phyloP scores from a whole-genome alignment of 2,113 vertebrate genomes.

The Lepidiolamprologus cunningtoni region DNA sequence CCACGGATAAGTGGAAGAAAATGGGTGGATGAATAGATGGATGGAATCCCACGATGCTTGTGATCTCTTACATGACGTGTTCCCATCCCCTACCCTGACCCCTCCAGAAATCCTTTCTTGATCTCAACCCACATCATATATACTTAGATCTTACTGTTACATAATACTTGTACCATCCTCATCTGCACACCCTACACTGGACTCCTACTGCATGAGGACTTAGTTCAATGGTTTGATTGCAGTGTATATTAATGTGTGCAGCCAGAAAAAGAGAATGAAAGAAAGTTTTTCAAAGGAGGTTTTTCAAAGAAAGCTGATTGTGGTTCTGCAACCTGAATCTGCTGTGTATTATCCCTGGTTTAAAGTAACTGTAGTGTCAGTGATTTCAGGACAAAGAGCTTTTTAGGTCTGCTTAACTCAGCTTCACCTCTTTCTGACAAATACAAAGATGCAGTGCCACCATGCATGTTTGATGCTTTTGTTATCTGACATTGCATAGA shows the following conservation, averaged over 20 bases:
- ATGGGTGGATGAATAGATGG: neutral
- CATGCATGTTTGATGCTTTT: neutral
- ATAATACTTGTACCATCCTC: conserved; percentile 23
- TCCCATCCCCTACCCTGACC: neutral
- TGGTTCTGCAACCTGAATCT: conserved; percentile 18
- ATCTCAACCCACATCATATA: conserved; percentile 23
- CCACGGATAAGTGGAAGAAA: neutral
- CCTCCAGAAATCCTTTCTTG: neutral
- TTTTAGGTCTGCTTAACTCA: conserved; percentile 8
- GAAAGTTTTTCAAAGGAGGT: neutral
- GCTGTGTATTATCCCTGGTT: conserved; percentile 2
- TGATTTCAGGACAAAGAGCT: conserved; percentile 21
- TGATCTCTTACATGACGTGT: neutral
- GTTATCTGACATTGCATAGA: neutral
- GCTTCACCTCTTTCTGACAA: neutral
- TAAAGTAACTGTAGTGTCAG: conserved; percentile 24
- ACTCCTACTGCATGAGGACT: neutral
- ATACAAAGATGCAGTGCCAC: neutral
- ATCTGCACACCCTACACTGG: neutral
- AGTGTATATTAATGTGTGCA: neutral
- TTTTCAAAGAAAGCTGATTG: neutral
- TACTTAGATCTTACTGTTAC: conserved; percentile 39
- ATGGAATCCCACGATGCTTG: neutral
- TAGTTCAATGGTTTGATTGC: neutral
- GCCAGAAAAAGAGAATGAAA: neutral